These are phyloP conservation scores for Antedon bifida DNA, from an alignment of 35 echinoderm and acorn worm genomes.

Conservation along the genomic window DNA sequence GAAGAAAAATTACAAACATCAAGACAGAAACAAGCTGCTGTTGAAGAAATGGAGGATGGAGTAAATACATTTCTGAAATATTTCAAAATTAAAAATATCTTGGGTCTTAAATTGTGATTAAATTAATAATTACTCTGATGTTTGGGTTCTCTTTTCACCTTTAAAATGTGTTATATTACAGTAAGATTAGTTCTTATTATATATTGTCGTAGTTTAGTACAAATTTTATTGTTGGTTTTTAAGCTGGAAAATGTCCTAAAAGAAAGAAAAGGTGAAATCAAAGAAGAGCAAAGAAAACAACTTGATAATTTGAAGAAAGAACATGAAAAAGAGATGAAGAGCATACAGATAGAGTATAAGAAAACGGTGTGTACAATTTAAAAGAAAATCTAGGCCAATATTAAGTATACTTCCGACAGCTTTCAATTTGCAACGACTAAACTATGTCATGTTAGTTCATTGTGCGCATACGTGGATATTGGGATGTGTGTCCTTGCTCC, in stretches of 20 bases:
- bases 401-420: no score
- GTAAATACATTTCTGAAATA: constrained; percentile 35
- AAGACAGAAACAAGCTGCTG: constrained; percentile 59
- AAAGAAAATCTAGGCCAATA: constrained; percentile 22
- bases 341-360: constrained; percentile 33
- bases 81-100: no score
- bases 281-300: constrained; percentile 69
- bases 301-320: constrained; percentile 73
- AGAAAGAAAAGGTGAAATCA: constrained; percentile 60
- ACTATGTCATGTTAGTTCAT: no score
- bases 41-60: constrained; percentile 77
- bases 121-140: no score
- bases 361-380: constrained; percentile 24
- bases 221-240: not conserved
- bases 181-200: no score
- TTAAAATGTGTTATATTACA: no score
- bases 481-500: no score
- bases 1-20: constrained; percentile 69
- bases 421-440: no score
- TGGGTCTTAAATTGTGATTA: no score
- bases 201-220: no score
- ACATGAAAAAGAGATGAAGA: constrained; percentile 62
- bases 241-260: constrained; percentile 80
- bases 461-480: no score
- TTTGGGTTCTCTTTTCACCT: no score